Conservation (phyloP, 2,797 vertebrate genomes). For the Crax fasciolata region DNA sequence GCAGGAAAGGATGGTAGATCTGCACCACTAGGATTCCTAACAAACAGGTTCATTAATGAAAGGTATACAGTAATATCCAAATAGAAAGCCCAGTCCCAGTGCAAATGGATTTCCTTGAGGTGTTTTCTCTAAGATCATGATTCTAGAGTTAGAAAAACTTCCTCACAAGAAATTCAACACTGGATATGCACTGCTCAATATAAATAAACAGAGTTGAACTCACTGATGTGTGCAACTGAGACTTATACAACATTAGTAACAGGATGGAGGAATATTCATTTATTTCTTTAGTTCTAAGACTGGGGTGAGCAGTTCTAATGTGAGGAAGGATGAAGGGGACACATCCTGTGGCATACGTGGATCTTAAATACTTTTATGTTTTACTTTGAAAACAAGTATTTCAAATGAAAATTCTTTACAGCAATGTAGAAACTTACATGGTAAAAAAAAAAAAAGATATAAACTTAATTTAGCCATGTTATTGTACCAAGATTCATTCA, state of each 20-base stretch:
- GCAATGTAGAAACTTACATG: background rate
- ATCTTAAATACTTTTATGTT: background rate
- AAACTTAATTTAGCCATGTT: background rate
- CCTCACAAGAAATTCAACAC: background rate
- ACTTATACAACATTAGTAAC: background rate
- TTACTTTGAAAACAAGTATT: background rate
- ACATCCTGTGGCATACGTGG: rapidly evolving
- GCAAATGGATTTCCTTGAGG: background rate
- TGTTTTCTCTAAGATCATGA: background rate
- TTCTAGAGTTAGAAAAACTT: background rate
- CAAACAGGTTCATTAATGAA: background rate
- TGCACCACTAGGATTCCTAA: background rate
- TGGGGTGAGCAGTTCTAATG: background rate
- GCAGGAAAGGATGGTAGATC: background rate
- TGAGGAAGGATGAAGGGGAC: background rate
- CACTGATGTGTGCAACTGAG: background rate
- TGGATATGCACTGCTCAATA: background rate
- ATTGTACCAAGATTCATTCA: background rate
- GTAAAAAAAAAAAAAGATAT: background rate
- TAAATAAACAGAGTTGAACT: background rate
- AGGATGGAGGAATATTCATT: background rate
- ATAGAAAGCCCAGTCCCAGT: background rate
- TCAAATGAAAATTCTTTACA: background rate
- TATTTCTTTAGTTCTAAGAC: background rate
- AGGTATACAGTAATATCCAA: background rate